Base-by-base conservation (phyloP, 2,888 invertebrate species). In the Scaptomyza caliginosa region DNA sequence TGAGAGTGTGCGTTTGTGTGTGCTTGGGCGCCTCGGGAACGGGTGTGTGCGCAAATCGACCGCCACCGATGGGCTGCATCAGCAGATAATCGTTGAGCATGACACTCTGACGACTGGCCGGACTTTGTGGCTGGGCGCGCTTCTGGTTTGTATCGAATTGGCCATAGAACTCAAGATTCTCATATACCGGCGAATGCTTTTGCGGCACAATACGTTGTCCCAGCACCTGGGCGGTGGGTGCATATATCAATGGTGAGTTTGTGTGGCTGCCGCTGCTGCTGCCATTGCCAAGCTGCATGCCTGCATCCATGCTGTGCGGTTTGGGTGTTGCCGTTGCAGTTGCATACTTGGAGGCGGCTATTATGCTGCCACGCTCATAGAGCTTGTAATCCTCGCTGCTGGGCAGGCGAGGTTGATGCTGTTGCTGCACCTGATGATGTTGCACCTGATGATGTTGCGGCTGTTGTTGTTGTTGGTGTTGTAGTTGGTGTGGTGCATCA, bases 121-220 rank as follows among this genome's bases (percentile, higher is more conserved):
- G 84, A 66, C 88, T 88, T 91, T 96, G 96, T 0, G 96, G 96
- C 88, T 96, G 96, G 7, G 96, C 96, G 89, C 96, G 95, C 69
- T 95, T 94, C 55, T 89, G 89, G 17, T 68, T 91, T 68, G 70
- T 92, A 40, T 59, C 91, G 50, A 91, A 91, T 30, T 89, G 87
- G 55, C 93, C 93, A 92, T 96, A 96, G 89, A 96, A 96, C 75
- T 96, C 96, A 52, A 96, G 93, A 90, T 96, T 96, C 90, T 96
- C 96, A 89, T 96, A 96, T 23, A 96, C 94, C 0, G 94, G 94
- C 6, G 91, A 91, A 26, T 87, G 87, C 52, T 89, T 90, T 21
- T 86, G 82, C 3, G 86, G 81, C 89, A 76, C 93, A 91, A 74
- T 69, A 5, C 86, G 88, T 52, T 82, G 90, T 16, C 88, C 89